Base-by-base conservation (phyloP, 2,113 vertebrate species). In the Carassius carassius region DNA sequence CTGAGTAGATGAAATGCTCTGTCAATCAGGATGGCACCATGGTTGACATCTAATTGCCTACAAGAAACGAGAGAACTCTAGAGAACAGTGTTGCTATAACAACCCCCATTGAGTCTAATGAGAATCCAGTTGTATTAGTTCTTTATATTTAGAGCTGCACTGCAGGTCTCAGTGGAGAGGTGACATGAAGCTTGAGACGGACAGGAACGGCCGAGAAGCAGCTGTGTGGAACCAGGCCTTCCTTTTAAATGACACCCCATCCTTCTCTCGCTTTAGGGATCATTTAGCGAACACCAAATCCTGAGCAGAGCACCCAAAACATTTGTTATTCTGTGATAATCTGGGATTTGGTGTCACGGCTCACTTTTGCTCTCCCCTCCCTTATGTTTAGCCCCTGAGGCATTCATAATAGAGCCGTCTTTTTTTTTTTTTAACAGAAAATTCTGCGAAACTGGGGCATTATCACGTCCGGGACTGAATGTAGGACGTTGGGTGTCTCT, bases 361-460 rank as follows among this genome's bases (percentile, higher is more conserved):
- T 82, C 74, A 82, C 63, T 85, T 81, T 87, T 54, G 62, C 44
- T 67, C 21, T 83, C 35, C 37, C 85, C 73, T 72, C 25, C 21
- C 76, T 19, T 21, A 37, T 51, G 49, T 86, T 82, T 84, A 84
- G 77, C 47, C 88, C 84, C 51, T 10, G 35, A 84, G 86, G 81
- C 75, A 82, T 49, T 86, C 17, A 81, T 72, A 82, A 67, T 75
- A 74, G 56, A 70, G 37, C 63, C 47, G 79, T 72, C 58, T 86
- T 35, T 5, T 65, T 63, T 3, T 65, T 62, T 32, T 83, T 63
- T 82, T 32, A 5, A 74, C 60, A 49, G 72, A 62, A 70, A 74
- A 82, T 62, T 65, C 63, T 67, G 80, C 10, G 51, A 84, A 89
- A 86, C 86, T 87, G 82, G 88, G 86, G 79, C 88, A 75, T 62